Evolutionary conservation across 2,113 vertebrate genomes (phyloP).

Genomic region (Tauraco erythrolophus): DNA sequence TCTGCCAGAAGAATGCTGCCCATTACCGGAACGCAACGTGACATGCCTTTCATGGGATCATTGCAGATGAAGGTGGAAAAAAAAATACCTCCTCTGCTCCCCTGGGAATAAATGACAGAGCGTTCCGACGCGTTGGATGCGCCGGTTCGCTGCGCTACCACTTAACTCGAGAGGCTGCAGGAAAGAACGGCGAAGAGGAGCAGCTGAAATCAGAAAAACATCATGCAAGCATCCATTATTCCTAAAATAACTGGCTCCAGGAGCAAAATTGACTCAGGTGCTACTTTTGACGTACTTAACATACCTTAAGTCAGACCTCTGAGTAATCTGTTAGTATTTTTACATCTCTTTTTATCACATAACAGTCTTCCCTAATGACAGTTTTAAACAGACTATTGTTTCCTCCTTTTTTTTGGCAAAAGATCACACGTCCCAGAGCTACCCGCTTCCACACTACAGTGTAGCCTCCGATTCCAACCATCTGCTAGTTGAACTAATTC

Average conservation of each 20-base stretch:
- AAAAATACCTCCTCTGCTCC: not conserved
- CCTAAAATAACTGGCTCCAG: not conserved
- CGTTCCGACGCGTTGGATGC: not conserved
- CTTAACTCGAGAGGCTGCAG: not conserved
- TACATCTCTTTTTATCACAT: not conserved
- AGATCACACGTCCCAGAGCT: not conserved
- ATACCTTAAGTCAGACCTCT: not conserved
- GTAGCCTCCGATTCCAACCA: constrained; percentile 35
- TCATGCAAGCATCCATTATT: not conserved
- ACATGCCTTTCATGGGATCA: not conserved
- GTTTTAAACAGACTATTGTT: not conserved
- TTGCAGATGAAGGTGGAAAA: not conserved
- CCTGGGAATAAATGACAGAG: not conserved
- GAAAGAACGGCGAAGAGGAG: not conserved
- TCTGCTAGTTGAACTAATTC: constrained; percentile 54
- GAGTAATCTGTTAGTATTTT: not conserved
- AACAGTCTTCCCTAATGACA: not conserved
- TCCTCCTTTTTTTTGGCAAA: not conserved
- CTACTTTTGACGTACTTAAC: not conserved
- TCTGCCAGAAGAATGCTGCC: not conserved
- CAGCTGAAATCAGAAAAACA: not conserved
- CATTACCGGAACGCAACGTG: not conserved
- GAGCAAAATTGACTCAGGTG: not conserved
- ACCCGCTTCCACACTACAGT: not conserved
- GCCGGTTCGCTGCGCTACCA: not conserved